phyloP scores from a whole-genome alignment of 2,113 vertebrate genomes.

The Chinchilla lanigera region DNA sequence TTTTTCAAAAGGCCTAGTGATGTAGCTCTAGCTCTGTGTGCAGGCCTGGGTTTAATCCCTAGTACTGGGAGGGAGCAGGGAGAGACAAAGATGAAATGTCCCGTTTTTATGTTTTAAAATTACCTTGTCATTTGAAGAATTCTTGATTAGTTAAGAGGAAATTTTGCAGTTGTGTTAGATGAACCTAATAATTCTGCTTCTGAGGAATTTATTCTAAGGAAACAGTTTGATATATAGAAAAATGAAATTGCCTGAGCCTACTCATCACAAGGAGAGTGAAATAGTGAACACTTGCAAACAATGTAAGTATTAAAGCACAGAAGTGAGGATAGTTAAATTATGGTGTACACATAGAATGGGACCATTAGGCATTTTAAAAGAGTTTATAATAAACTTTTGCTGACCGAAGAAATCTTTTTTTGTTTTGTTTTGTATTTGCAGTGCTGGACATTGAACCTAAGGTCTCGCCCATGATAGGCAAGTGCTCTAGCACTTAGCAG shows the following conservation, averaged over 20 bases:
- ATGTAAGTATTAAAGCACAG: not conserved
- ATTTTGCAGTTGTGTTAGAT: slow-evolving; percentile 15
- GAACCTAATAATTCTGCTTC: not conserved
- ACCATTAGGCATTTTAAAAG: slow-evolving; percentile 1
- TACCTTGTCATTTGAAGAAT: slow-evolving; percentile 32
- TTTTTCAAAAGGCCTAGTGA: not conserved
- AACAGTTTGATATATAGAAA: not conserved
- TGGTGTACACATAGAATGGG: not conserved
- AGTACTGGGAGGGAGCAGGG: not conserved
- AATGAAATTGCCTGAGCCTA: not conserved
- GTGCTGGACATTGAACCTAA: not conserved
- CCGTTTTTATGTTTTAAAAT: not conserved
- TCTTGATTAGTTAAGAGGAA: slow-evolving; percentile 15
- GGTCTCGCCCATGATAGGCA: not conserved
- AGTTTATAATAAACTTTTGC: slow-evolving; percentile 35
- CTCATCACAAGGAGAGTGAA: not conserved
- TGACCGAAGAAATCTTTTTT: not conserved
- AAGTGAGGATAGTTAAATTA: not conserved
- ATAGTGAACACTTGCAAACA: slow-evolving; percentile 49
- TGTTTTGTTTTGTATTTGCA: not conserved
- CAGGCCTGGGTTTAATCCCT: not conserved
- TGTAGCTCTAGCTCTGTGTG: not conserved
- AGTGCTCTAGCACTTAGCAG: not conserved
- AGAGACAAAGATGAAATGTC: not conserved
- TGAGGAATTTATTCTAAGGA: not conserved